phyloP scores from a whole-genome alignment of 2,113 vertebrate genomes.

The Takifugu bimaculatus region DNA sequence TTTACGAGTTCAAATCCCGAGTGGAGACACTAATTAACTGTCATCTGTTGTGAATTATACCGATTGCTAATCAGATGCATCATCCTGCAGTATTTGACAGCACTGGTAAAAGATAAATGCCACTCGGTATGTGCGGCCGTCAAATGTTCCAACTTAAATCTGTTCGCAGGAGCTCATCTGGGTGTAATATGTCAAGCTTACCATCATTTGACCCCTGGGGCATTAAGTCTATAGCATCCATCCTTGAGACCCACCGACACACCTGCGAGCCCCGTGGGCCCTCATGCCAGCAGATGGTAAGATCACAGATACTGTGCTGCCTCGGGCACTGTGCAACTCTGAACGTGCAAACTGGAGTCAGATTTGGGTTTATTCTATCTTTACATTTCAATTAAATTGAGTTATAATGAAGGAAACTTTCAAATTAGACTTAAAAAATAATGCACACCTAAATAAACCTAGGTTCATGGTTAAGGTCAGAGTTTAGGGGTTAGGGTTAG shows the following conservation, averaged over 20 bases:
- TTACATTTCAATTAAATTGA: too few relatives aligned
- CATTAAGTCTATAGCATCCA: constrained; percentile 30
- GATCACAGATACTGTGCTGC: constrained; percentile 51
- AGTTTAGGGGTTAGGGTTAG: too few relatives aligned
- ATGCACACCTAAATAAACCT: too few relatives aligned
- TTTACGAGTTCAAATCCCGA: too few relatives aligned
- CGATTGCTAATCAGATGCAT: background rate
- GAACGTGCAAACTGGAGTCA: too few relatives aligned
- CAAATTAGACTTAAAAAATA: too few relatives aligned
- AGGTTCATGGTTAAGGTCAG: too few relatives aligned
- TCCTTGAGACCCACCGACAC: constrained; percentile 18
- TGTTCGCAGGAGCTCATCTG: constrained; percentile 36
- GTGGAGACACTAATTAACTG: too few relatives aligned
- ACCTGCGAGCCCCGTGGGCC: constrained; percentile 39
- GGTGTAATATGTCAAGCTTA: constrained; percentile 47
- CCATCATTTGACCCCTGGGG: constrained; percentile 23
- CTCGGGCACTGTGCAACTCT: background rate
- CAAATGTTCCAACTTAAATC: background rate
- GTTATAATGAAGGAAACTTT: too few relatives aligned
- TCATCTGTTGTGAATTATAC: too few relatives aligned
- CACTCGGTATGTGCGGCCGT: background rate
- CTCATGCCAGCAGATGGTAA: constrained; percentile 52
- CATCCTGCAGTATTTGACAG: background rate
- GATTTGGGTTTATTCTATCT: too few relatives aligned
- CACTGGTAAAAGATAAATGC: constrained; percentile 1